Evolutionary conservation across 2,113 vertebrate genomes (phyloP).

Genomic region (Indicator indicator): DNA sequence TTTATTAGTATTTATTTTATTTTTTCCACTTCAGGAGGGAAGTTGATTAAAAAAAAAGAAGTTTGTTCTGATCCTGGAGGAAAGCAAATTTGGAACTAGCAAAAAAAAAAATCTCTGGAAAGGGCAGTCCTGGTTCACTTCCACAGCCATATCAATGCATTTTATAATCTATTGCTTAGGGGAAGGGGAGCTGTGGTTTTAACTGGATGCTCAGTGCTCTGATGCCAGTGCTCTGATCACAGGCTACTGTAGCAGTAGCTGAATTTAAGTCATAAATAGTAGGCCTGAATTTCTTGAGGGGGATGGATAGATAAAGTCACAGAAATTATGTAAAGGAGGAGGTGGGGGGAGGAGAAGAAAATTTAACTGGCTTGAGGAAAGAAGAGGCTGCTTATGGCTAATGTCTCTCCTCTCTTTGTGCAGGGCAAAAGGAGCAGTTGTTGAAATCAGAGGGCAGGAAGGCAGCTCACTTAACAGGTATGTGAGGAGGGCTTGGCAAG

Average conservation of each 20-base stretch:
- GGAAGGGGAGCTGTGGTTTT: background rate
- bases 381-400: background rate
- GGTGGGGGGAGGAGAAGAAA: background rate
- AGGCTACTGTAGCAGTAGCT: background rate
- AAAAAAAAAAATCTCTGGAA: background rate
- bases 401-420: background rate
- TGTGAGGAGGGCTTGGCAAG: background rate
- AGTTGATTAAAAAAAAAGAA: background rate
- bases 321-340: background rate
- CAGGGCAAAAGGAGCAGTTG: constrained; percentile 46
- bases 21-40: background rate
- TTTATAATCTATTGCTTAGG: background rate
- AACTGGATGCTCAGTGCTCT: background rate
- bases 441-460: constrained; percentile 14
- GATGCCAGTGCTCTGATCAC: background rate
- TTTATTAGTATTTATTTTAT: background rate
- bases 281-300: background rate
- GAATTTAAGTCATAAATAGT: background rate
- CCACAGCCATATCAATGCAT: background rate
- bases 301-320: background rate
- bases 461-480: constrained; percentile 80
- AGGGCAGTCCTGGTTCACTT: background rate
- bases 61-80: background rate
- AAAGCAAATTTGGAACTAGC: background rate
- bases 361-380: background rate